Evolutionary conservation across 2,888 invertebrate species (phyloP).

Genomic region (Dione juno): DNA sequence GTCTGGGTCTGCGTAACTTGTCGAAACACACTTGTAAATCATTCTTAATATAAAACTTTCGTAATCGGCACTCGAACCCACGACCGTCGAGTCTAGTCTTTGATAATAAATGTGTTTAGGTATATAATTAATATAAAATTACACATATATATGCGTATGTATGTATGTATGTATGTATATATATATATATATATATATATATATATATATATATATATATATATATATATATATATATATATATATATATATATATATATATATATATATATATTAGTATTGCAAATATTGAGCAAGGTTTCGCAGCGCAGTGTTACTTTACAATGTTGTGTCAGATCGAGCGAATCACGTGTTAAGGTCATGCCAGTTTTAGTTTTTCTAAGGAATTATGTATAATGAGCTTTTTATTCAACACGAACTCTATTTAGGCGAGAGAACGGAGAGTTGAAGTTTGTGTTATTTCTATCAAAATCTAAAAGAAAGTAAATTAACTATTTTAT

Average conservation of each 20-base stretch:
- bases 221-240: slow-evolving; percentile 46
- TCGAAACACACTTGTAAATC: too few species aligned
- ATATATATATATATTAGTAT: slow-evolving; percentile 38
- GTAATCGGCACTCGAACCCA: background rate
- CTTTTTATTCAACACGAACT: too few species aligned
- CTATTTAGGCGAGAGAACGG: too few species aligned
- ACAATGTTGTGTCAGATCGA: slow-evolving; percentile 36
- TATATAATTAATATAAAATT: slow-evolving; percentile 46
- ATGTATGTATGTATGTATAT: slow-evolving; percentile 40
- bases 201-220: slow-evolving; percentile 42
- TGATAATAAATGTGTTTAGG: slow-evolving; percentile 25
- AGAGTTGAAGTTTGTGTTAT: too few species aligned
- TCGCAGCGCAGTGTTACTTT: slow-evolving; percentile 43
- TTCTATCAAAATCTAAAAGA: too few species aligned
- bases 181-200: slow-evolving; percentile 24
- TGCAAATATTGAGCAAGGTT: slow-evolving; percentile 51
- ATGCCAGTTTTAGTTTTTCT: background rate
- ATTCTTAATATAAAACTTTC: too few species aligned
- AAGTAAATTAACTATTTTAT: too few species aligned
- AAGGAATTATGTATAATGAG: background rate
- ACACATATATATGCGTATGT: slow-evolving; percentile 46
- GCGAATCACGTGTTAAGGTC: slow-evolving; percentile 20
- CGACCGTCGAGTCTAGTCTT: background rate
- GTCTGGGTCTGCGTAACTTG: too few species aligned
- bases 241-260: slow-evolving; percentile 16